A percentile compares a stretch with the other conserved stretches of the same genome.
These are phyloP conservation scores for Heterotilapia buettikoferi DNA, from an alignment of 2,113 vertebrate genomes.

Conservation along the genomic window DNA sequence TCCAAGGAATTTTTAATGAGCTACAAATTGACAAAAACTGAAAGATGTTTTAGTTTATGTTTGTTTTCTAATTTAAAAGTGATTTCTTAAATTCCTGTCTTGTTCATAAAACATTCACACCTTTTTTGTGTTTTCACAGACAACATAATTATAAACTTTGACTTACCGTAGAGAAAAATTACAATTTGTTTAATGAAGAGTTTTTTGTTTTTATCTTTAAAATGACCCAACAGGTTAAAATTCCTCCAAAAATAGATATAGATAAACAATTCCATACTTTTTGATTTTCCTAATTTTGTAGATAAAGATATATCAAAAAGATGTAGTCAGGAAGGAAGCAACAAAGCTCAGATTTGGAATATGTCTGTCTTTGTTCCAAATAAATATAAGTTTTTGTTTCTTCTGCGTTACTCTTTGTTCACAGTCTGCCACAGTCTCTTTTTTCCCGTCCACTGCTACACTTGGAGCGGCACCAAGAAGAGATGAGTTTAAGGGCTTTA, in stretches of 20 bases:
- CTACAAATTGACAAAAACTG: neutral
- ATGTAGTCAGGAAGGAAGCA: neutral
- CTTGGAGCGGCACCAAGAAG: neutral
- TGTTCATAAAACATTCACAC: no score
- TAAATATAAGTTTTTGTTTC: neutral
- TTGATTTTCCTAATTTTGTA: neutral
- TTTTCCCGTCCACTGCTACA: neutral
- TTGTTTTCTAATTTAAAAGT: rapidly evolving
- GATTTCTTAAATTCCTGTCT: neutral
- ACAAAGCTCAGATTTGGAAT: rapidly evolving
- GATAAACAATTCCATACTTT: neutral
- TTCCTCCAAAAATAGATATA: rapidly evolving
- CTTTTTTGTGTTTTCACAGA: neutral
- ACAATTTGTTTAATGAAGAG: rapidly evolving
- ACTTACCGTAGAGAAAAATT: neutral
- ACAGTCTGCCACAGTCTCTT: neutral
- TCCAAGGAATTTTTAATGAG: neutral
- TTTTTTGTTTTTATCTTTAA: neutral
- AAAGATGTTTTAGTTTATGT: rapidly evolving
- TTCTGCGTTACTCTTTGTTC: neutral
- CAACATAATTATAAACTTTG: rapidly evolving
- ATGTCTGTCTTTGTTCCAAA: neutral
- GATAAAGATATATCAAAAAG: rapidly evolving
- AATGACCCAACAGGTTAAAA: no score
- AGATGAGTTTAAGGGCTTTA: neutral